A percentile compares a stretch with the other conserved stretches of the same genome.
These are phyloP conservation scores for Otis tarda DNA, from an alignment of 2,113 vertebrate species.

Conservation along the genomic window DNA sequence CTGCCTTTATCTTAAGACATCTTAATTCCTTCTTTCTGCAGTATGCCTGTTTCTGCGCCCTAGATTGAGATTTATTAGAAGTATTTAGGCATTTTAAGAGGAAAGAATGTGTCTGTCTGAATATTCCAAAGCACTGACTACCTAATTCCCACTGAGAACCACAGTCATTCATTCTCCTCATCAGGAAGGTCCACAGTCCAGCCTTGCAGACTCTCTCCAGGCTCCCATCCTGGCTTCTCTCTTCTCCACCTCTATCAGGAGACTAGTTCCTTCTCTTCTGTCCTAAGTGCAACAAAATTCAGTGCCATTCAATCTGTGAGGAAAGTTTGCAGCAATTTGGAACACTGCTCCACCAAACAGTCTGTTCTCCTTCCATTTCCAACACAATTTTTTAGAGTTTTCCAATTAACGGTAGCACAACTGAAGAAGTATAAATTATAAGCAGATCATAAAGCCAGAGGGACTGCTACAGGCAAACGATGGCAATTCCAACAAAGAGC, in stretches of 20 bases:
- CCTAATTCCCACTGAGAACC: neutral
- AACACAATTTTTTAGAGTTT: neutral
- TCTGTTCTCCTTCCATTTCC: neutral
- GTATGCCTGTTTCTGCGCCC: neutral
- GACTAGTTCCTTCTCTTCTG: accelerated
- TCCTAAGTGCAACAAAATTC: neutral
- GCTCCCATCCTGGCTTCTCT: neutral
- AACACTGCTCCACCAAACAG: neutral
- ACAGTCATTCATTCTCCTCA: neutral
- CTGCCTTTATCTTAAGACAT: neutral
- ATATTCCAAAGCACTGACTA: neutral
- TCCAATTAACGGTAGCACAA: neutral
- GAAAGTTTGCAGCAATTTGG: neutral
- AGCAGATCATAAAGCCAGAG: neutral
- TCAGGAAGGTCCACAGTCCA: neutral
- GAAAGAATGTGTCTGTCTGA: neutral
- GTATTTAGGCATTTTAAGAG: neutral
- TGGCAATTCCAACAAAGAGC: neutral
- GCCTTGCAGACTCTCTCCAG: neutral
- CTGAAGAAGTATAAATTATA: neutral
- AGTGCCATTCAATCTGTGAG: neutral
- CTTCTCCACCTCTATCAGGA: neutral
- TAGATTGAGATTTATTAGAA: neutral
- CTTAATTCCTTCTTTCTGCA: neutral
- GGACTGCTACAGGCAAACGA: neutral